Conservation (phyloP, 1,140 invertebrate species). For the Danaus melanippus region DNA sequence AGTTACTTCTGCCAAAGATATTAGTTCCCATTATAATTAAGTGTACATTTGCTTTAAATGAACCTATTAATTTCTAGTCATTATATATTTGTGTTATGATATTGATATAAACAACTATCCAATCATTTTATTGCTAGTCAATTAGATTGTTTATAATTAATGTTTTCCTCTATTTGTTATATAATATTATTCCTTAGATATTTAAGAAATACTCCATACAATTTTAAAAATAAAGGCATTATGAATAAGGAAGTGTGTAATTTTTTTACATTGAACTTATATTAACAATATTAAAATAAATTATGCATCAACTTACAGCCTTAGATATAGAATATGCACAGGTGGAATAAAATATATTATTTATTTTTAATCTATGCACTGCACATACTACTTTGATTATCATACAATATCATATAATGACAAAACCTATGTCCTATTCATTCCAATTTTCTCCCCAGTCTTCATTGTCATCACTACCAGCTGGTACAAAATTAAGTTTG, state of each 20-base stretch:
- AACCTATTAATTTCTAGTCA: slow-evolving; percentile 17
- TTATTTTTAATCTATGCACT: too few species aligned
- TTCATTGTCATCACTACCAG: slow-evolving; percentile 52
- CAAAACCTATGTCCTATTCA: slow-evolving; percentile 23
- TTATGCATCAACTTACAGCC: slow-evolving; percentile 1
- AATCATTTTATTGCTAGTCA: slow-evolving; percentile 22
- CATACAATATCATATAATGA: too few species aligned
- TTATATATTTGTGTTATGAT: not conserved
- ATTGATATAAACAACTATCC: not conserved
- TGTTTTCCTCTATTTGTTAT: slow-evolving; percentile 11
- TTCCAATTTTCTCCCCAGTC: slow-evolving; percentile 66
- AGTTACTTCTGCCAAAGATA: slow-evolving; percentile 17
- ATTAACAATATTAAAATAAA: slow-evolving; percentile 1
- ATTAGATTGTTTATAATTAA: slow-evolving; percentile 7
- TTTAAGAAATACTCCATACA: slow-evolving; percentile 13
- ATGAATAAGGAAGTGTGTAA: too few species aligned
- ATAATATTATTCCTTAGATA: slow-evolving; percentile 11
- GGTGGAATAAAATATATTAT: too few species aligned
- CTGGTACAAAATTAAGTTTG: slow-evolving; percentile 63
- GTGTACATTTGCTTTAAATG: slow-evolving; percentile 10
- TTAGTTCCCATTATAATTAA: slow-evolving; percentile 10
- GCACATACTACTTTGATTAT: too few species aligned
- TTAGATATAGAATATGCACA: too few species aligned
- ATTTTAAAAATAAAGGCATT: slow-evolving; percentile 12
- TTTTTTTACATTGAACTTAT: slow-evolving; percentile 3